Conservation (phyloP, 2,888 invertebrate genomes). For the Zootermopsis nevadensis region DNA sequence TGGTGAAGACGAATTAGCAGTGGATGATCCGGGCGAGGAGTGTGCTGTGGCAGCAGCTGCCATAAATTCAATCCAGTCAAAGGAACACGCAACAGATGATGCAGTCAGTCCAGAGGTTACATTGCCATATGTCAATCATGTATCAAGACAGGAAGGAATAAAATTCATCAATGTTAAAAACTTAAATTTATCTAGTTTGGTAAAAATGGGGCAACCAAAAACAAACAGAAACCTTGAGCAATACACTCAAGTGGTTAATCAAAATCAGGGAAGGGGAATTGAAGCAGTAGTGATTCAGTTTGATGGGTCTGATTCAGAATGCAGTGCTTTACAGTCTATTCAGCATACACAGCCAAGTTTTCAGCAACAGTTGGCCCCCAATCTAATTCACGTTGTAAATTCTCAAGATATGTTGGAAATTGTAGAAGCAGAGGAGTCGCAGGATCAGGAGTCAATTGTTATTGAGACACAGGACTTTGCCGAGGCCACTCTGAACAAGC, state of each 20-base stretch:
- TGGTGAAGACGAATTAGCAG: constrained; percentile 43
- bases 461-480: constrained; percentile 17
- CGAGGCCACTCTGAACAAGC: neutral
- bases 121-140: constrained; percentile 12
- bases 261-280: constrained; percentile 1
- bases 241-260: neutral
- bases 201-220: constrained; percentile 30
- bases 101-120: neutral
- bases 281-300: constrained; percentile 46
- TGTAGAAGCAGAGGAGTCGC: neutral
- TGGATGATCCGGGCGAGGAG: constrained; percentile 44
- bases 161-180: constrained; percentile 30
- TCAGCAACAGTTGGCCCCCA: constrained; percentile 6
- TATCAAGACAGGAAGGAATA: constrained; percentile 27
- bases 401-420: neutral
- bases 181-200: constrained; percentile 22
- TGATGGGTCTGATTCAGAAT: constrained; percentile 17
- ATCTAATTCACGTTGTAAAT: constrained; percentile 23
- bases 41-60: constrained; percentile 38
- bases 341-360: neutral
- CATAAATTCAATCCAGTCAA: constrained; percentile 20
- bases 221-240: neutral
- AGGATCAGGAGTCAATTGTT: constrained; percentile 23
- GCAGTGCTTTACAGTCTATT: constrained; percentile 1
- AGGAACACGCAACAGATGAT: neutral